Base-by-base conservation (phyloP, 2,888 invertebrate genomes). In the Rhagonycha lutea region DNA sequence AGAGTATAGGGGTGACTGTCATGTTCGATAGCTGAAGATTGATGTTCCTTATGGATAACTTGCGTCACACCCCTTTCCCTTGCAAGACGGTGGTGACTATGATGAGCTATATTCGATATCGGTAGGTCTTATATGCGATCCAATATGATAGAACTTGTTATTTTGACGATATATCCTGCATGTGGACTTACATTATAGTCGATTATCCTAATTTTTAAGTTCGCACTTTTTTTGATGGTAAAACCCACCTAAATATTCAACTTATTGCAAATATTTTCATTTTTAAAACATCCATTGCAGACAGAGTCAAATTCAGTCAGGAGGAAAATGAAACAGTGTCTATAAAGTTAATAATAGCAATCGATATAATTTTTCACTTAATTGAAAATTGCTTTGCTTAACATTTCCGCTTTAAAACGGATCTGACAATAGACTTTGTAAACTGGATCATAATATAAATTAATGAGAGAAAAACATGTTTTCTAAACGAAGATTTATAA, bases 21-120 rank as follows among this genome's bases (percentile, higher is more conserved):
- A 84, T 84, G 83, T 83, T 85, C 84, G 84, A 84, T 85, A 84
- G 83, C 84, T 83, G 82, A 84, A 85, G 85, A 85, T 85, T 85
- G 85, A 85, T 85, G 84, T 83, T 83, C 82, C 82, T 84, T 83
- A 83, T 83, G 84, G 84, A 83, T 83, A 84, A 83, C 81, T 83
- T 83, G 80, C 83, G 82, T 82, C 81, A 80, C 81, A 76, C 80
- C 76, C 79, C 77, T 80, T 72, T 74, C 70, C 76, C 72, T 77
- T 75, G 74, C 70, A 69, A 76, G 76, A 74, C 78, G 75, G 73
- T 73, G 72, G 72, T 68, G 74, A 71, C 71, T 69, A 72, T 60
- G 75, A 73, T 71, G 73, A 65, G 74, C 77, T 65, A 77, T 74
- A 77, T 77, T 71, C 72, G 74, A 77, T 77, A 77, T 76, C 68